Evolutionary conservation across 1,140 invertebrate genomes (phyloP).

Genomic region (Pseudachorutes palmiensis): DNA sequence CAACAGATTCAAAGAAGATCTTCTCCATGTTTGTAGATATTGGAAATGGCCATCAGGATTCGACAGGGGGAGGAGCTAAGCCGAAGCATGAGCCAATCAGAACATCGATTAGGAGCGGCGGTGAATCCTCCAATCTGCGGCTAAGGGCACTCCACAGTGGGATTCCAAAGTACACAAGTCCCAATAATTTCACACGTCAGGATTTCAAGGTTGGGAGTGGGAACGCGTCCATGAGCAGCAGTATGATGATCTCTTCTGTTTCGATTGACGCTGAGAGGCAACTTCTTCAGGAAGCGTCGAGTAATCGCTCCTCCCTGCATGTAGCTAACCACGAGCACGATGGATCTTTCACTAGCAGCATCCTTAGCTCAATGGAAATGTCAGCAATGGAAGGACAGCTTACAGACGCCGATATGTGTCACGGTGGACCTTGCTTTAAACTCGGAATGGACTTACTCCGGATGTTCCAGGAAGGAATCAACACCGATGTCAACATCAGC

Average conservation of each 20-base stretch:
- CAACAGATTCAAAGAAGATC: conserved; percentile 28
- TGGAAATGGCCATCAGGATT: conserved; percentile 8
- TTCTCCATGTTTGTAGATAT: conserved; percentile 37
- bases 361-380: conserved; percentile 35
- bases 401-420: conserved; percentile 29
- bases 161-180: background rate
- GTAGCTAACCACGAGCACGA: conserved; percentile 31
- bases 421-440: conserved; percentile 50
- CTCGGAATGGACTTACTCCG: conserved; percentile 74
- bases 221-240: background rate
- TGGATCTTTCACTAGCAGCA: conserved; percentile 25
- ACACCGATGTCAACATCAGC: no score
- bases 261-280: conserved; percentile 9
- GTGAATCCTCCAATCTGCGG: no score
- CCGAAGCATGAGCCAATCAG: no score
- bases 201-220: background rate
- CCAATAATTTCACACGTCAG: no score
- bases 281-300: conserved; percentile 18
- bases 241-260: background rate
- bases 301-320: conserved; percentile 32
- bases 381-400: conserved; percentile 17
- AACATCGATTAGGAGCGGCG: no score
- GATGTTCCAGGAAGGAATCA: conserved; percentile 80
- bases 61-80: background rate
- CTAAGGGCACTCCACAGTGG: background rate